A percentile compares a stretch with the other conserved stretches of the same genome.
Evolutionary conservation across 2,888 invertebrate species (phyloP).

Genomic region (Phymatocera aterrima): DNA sequence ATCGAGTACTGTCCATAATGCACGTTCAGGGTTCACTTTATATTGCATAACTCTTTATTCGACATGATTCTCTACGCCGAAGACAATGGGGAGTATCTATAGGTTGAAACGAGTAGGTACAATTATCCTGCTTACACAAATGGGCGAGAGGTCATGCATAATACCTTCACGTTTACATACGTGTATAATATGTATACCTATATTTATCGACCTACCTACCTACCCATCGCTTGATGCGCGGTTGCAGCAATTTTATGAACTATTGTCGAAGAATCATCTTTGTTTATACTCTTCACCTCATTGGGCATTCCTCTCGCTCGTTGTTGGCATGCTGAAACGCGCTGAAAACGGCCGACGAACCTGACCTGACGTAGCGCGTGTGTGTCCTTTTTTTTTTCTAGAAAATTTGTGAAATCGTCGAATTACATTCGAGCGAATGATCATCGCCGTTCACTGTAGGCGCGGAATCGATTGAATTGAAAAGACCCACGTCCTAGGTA

Average conservation of each 20-base stretch:
- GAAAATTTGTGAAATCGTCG: too few species aligned
- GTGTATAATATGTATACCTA: too few species aligned
- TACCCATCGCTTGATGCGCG: too few species aligned
- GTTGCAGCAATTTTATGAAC: constrained; percentile 23
- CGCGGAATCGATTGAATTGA: too few species aligned
- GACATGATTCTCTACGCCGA: neutral
- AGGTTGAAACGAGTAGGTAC: neutral
- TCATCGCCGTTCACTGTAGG: too few species aligned
- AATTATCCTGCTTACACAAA: constrained; percentile 23
- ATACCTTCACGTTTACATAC: neutral
- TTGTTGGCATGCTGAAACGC: neutral
- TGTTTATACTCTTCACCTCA: neutral
- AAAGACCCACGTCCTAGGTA: too few species aligned
- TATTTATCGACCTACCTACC: too few species aligned
- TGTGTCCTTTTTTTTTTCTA: too few species aligned
- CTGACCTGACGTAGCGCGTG: too few species aligned
- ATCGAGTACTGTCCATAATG: constrained; percentile 20
- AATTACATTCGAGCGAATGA: too few species aligned
- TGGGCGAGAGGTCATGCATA: constrained; percentile 8
- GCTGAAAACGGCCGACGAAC: neutral
- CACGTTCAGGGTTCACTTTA: neutral
- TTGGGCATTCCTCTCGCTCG: neutral
- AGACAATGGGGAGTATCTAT: constrained; percentile 27
- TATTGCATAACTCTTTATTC: constrained; percentile 13
- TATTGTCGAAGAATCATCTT: constrained; percentile 10